Evolutionary conservation across 2,888 invertebrate species (phyloP).

Genomic region (Coelopa pilipes): DNA sequence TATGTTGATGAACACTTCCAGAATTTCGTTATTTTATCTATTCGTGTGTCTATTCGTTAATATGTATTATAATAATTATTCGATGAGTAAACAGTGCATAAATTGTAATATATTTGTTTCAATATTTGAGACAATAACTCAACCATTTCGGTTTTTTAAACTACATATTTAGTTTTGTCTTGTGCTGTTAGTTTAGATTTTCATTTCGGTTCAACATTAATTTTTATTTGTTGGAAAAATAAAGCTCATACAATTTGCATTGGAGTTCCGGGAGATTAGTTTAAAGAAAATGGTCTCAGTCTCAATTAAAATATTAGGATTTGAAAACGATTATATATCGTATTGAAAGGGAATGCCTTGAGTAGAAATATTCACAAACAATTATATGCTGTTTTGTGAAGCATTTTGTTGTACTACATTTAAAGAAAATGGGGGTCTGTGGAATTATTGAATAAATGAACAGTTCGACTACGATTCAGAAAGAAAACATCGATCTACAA

Average conservation of each 20-base stretch:
- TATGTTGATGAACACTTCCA: slow-evolving; percentile 15
- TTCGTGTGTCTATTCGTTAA: slow-evolving; percentile 23
- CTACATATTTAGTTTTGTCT: background rate
- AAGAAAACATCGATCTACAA: background rate
- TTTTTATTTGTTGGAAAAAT: background rate
- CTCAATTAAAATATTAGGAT: slow-evolving; percentile 60
- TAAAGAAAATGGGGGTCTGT: too few relatives aligned
- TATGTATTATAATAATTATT: slow-evolving; percentile 50
- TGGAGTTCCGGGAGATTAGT: background rate
- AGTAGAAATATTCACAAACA: too few relatives aligned
- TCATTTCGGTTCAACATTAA: slow-evolving; percentile 19
- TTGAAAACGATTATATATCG: slow-evolving; percentile 1
- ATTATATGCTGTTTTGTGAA: too few relatives aligned
- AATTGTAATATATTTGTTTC: slow-evolving; percentile 39
- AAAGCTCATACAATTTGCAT: background rate
- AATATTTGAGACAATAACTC: slow-evolving; percentile 26
- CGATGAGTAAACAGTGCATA: slow-evolving; percentile 65
- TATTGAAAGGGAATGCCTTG: background rate
- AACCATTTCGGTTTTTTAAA: slow-evolving; percentile 6
- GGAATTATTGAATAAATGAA: too few relatives aligned
- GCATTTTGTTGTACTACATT: too few relatives aligned
- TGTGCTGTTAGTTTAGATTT: slow-evolving; percentile 31
- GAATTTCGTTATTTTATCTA: slow-evolving; percentile 40
- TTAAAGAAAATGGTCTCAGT: slow-evolving; percentile 56
- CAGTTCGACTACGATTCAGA: too few relatives aligned